Base-by-base conservation (phyloP, 2,113 vertebrate species). In the Bos indicus region DNA sequence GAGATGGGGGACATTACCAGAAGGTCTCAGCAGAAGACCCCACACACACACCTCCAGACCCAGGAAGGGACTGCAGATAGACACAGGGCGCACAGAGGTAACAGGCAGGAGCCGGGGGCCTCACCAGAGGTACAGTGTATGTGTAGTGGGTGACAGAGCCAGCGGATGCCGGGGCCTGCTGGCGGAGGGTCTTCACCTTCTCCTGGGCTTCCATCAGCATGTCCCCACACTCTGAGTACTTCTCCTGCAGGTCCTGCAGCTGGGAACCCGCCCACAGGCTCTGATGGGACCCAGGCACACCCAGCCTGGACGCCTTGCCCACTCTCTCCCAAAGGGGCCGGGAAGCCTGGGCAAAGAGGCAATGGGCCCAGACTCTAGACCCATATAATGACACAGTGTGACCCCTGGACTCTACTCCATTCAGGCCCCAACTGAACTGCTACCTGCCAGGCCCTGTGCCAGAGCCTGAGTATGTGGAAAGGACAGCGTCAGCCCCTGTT, bases 241-340 rank as follows among this genome's bases (percentile, higher is more conserved):
- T 99, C 97, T 99, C 99, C 98, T 98, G 99, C 94, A 99, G 97
- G 92, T 99, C 99, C 96, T 98, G 99, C 71, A 99, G 98, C 99
- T 99, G 98, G 95, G 86, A 57, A 86, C 96, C 89, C 13, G 0
- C 40, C 83, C 92, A 83, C 40, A 97, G 28, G 94, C 12, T 87
- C 87, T 82, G 46, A 7, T 1, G 80, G 67, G 83, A 86, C 62
- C 56, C 95, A n/a, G 67, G 36, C 0, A 0, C 12, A 3, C 36
- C 40, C 26, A 36, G n/a, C 67, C 77, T 57, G 4, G 26, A 40
- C 0, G 0, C 33, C 36, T 7, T 6, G 25, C 71, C 23, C 30
- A 1, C 6, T n/a, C 6, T 54, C 26, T 15, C 62, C 46, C 80
- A 25, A 57, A 60, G 25, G 16, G 30, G 7, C 36, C 1, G 1